Conservation (phyloP, 2,888 invertebrate species). For the Acholoe squamosa region DNA sequence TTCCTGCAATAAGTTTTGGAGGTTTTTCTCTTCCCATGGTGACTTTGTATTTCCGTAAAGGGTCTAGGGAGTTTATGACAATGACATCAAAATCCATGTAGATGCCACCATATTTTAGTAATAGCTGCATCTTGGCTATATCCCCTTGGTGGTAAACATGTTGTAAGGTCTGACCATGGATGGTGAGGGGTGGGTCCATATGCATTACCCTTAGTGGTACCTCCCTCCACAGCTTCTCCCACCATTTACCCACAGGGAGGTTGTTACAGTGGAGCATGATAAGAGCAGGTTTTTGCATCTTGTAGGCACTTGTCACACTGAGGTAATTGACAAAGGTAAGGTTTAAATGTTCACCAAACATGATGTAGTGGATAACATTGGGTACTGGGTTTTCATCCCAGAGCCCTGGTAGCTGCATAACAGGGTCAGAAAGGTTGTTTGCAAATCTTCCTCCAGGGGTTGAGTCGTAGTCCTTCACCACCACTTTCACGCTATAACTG, state of each 20-base stretch:
- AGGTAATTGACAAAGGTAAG: conserved; percentile 70
- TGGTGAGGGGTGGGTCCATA: conserved; percentile 63
- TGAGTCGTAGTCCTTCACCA: background rate
- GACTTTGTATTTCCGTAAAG: background rate
- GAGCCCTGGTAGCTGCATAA: background rate
- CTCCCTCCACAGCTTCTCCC: conserved; percentile 66
- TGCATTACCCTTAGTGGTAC: conserved; percentile 65
- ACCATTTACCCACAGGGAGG: conserved; percentile 71
- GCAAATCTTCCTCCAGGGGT: too few species aligned
- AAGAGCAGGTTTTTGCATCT: conserved; percentile 68
- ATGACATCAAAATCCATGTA: conserved; percentile 58
- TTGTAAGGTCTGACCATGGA: conserved; percentile 35
- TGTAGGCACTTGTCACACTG: conserved; percentile 70
- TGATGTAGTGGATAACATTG: conserved; percentile 71
- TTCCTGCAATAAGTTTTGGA: conserved; percentile 41
- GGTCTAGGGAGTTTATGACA: conserved; percentile 27
- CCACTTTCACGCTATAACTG: conserved; percentile 4
- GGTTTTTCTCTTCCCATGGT: conserved; percentile 41
- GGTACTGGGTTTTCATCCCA: conserved; percentile 66
- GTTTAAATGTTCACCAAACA: conserved; percentile 67
- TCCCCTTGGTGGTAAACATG: conserved; percentile 43
- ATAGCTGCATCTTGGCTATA: conserved; percentile 53
- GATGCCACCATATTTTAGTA: conserved; percentile 51
- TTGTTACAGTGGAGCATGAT: conserved; percentile 70
- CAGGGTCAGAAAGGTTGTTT: too few species aligned